These are phyloP conservation scores for Catharus ustulatus DNA, from an alignment of 2,797 vertebrate species.

Conservation along the genomic window DNA sequence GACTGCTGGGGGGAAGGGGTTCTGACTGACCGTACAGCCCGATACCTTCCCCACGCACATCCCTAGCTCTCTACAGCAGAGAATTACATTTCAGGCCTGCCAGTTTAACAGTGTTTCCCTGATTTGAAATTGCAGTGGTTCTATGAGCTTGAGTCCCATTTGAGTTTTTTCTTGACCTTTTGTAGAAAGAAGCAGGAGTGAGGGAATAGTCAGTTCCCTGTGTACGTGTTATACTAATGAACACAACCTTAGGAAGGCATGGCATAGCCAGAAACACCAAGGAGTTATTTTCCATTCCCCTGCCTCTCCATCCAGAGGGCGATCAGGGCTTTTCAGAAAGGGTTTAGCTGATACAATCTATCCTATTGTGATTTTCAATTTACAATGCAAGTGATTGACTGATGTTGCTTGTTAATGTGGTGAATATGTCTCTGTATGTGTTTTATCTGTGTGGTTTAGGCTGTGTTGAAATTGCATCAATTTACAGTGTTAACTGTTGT, in stretches of 20 bases:
- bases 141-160: not conserved
- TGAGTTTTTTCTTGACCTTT: not conserved
- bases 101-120: not conserved
- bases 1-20: too few relatives aligned
- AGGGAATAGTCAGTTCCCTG: not conserved
- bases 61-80: too few relatives aligned
- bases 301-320: not conserved
- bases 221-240: not conserved
- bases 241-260: not conserved
- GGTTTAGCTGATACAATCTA: not conserved
- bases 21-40: too few relatives aligned
- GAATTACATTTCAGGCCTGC: not conserved
- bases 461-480: not conserved
- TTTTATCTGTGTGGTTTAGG: not conserved
- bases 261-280: not conserved
- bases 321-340: not conserved
- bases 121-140: not conserved
- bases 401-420: not conserved
- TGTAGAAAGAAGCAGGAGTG: not conserved
- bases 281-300: not conserved
- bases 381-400: not conserved
- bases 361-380: conserved; percentile 17
- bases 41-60: too few relatives aligned
- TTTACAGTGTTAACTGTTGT: not conserved
- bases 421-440: not conserved